Evolutionary conservation across 2,888 invertebrate genomes (phyloP), one percentile per base, ranked within the genome.

Genomic region (Cosmia pyralina): DNA sequence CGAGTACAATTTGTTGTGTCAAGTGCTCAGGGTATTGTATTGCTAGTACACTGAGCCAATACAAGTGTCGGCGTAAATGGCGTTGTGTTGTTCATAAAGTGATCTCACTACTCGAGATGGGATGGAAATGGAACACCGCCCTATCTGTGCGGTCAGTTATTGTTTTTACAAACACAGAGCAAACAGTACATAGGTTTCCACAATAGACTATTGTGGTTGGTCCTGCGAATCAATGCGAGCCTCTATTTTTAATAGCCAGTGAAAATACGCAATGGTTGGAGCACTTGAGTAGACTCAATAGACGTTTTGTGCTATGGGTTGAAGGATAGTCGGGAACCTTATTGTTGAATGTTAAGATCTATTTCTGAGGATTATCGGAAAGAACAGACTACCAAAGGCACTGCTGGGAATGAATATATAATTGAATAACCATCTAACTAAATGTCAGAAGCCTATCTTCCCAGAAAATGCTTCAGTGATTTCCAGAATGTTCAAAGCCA

Each of bases 101-200:
- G 85, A 85, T 83, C 81, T 78, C 73, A 75, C 75, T 79, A 73
- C 71, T 75, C 72, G 74, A 82, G 83, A 81, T 79, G 75, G 60
- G 72, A 59, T 85, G 82, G 81, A 86, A 85, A 88, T 86, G 82
- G 85, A 86, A 89, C 88, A 85, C 87, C 75, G 84, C 77, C 38
- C 83, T 87, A 87, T 88, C 87, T 79, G 81, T 84, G 86, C 82
- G 87, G 87, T 88, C 88, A 88, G 88, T 90, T 88, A 90, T 91
- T 91, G 88, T 91, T 90, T 90, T 89, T 85, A 84, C 83, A 73
- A 78, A 79, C 81, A 85, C 81, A 81, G 72, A 81, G 67, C 79
- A 75, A 74, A 81, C 78, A 72, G 66, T 73, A 78, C 64, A 72
- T 64, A 55, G 46, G 60, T 58, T 75, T 57, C 71, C 72, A 87